Evolutionary conservation across 53 echinoderm and acorn worm genomes (phyloP).

Genomic region (Pentamera pediparva): DNA sequence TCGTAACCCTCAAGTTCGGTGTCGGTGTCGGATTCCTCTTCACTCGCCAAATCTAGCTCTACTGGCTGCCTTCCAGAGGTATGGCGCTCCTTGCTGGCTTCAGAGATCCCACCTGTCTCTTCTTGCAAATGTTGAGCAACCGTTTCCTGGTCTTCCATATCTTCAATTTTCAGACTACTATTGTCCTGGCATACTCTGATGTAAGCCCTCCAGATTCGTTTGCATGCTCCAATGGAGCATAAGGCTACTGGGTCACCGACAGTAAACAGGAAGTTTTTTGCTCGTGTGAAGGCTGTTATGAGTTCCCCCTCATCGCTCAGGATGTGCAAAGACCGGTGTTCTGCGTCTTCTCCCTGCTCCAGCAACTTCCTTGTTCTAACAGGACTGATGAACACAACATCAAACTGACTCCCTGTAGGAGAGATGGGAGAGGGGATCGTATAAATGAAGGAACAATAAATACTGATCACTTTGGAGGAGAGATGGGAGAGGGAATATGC

Average conservation of each 20-base stretch:
- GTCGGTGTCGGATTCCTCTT: too few relatives aligned
- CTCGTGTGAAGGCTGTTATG: conserved; percentile 13
- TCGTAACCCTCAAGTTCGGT: too few relatives aligned
- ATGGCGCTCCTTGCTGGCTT: not conserved
- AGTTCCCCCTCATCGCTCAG: conserved; percentile 21
- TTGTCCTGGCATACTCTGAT: not conserved
- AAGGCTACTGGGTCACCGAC: conserved; percentile 7
- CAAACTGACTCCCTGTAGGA: conserved; percentile 71
- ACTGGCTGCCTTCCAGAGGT: too few relatives aligned
- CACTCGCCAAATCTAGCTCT: too few relatives aligned
- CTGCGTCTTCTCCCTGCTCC: not conserved
- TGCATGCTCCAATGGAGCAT: not conserved
- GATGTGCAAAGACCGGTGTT: too few relatives aligned
- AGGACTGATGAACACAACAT: conserved; percentile 76
- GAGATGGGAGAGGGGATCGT: not conserved
- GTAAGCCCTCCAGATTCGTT: not conserved
- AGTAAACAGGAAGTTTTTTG: not conserved
- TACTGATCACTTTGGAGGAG: not conserved
- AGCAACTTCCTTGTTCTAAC: conserved; percentile 44
- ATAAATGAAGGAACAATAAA: not conserved
- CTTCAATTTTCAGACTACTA: not conserved
- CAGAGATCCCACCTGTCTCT: too few relatives aligned
- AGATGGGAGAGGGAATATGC: not conserved
- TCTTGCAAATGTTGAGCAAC: not conserved
- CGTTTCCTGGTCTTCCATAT: not conserved